These are phyloP conservation scores for Drosophila anomalata DNA, from an alignment of 2,888 invertebrate species.

Conservation along the genomic window DNA sequence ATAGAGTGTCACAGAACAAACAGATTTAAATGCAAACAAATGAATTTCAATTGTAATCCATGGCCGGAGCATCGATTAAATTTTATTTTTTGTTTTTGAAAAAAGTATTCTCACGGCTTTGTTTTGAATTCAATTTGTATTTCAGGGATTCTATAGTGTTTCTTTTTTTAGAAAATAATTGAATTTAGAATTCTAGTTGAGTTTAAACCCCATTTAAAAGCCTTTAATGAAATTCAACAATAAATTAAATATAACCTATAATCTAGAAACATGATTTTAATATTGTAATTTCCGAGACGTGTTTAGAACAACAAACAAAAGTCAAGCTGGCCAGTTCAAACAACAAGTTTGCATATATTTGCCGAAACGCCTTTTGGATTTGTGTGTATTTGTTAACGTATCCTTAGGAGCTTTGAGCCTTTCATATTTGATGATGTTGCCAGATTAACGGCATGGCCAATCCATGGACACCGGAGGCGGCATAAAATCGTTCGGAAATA, in stretches of 20 bases:
- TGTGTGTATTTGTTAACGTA: conserved; percentile 10
- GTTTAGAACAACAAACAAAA: conserved; percentile 21
- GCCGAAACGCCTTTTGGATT: conserved; percentile 15
- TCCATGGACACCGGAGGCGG: conserved; percentile 25
- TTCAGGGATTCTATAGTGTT: conserved; percentile 10
- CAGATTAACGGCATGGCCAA: conserved; percentile 41
- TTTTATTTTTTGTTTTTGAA: conserved; percentile 9
- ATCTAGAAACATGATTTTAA: conserved; percentile 1
- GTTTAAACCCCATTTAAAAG: neutral
- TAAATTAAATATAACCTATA: neutral
- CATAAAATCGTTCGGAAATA: conserved; percentile 28
- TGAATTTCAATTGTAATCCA: conserved; percentile 41
- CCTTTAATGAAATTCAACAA: neutral
- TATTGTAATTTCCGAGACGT: conserved; percentile 28
- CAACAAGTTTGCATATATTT: conserved; percentile 22
- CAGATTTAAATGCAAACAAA: conserved; percentile 37
- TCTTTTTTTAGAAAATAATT: neutral
- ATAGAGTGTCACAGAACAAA: conserved; percentile 40
- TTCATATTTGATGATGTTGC: conserved; percentile 51
- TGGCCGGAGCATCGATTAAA: conserved; percentile 18
- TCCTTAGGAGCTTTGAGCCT: conserved; percentile 31
- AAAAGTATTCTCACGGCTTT: neutral
- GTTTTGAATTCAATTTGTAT: conserved; percentile 15
- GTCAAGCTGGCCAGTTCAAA: conserved; percentile 14
- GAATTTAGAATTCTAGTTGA: neutral